These are phyloP conservation scores for Psilopsiagon aurifrons DNA, from an alignment of 2,113 vertebrate genomes.

Conservation along the genomic window DNA sequence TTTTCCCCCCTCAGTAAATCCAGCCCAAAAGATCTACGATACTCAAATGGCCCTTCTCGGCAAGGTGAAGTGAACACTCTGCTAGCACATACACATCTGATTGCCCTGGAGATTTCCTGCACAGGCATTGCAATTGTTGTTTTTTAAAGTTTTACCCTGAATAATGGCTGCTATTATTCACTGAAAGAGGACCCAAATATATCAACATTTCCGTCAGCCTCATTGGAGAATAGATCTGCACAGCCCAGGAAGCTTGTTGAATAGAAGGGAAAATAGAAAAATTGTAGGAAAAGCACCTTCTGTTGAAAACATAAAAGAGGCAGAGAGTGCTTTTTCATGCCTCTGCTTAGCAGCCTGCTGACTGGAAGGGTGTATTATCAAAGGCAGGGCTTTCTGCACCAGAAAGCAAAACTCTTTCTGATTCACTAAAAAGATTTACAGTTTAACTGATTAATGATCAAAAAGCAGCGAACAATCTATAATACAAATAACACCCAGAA, in stretches of 20 bases:
- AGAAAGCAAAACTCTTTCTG: not conserved
- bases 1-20: not conserved
- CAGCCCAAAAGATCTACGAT: not conserved
- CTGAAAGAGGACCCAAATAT: not conserved
- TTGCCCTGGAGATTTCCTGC: not conserved
- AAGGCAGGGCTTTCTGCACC: not conserved
- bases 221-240: not conserved
- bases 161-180: not conserved
- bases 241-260: not conserved
- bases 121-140: not conserved
- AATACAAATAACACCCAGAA: not conserved
- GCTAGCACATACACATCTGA: not conserved
- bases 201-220: not conserved
- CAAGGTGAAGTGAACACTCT: not conserved
- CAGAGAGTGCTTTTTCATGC: not conserved
- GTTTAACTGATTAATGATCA: not conserved
- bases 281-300: accelerated
- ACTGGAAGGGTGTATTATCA: not conserved
- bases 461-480: not conserved
- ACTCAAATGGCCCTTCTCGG: not conserved
- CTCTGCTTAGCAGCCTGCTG: not conserved
- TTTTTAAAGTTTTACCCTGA: not conserved
- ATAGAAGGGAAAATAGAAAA: not conserved
- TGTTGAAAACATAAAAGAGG: not conserved
- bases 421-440: not conserved